phyloP scores from a whole-genome alignment of 2,888 invertebrate species.

The Rutpela maculata region DNA sequence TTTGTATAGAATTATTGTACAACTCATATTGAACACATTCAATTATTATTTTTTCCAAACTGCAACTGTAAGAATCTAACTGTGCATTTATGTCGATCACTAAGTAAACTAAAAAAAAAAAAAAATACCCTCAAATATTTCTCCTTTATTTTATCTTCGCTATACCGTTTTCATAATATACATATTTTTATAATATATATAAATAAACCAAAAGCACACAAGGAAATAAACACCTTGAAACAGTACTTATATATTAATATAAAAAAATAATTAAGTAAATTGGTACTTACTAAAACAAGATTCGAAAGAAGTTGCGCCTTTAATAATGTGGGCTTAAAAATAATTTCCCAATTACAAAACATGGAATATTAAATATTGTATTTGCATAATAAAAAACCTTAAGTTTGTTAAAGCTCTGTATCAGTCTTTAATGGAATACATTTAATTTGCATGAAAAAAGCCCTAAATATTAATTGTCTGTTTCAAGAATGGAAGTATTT shows the following conservation, averaged over 20 bases:
- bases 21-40: too few species aligned
- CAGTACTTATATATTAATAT: neutral
- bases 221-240: neutral
- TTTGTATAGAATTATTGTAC: too few species aligned
- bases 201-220: neutral
- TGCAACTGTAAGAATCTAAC: too few species aligned
- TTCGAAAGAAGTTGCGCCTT: slow-evolving; percentile 47
- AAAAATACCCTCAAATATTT: too few species aligned
- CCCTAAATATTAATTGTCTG: slow-evolving; percentile 52
- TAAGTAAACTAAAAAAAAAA: too few species aligned
- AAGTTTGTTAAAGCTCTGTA: slow-evolving; percentile 65
- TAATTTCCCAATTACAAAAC: slow-evolving; percentile 67
- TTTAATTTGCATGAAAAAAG: slow-evolving; percentile 64
- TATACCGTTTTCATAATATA: too few species aligned
- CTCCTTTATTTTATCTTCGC: too few species aligned
- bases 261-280: slow-evolving; percentile 14
- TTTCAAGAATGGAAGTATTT: slow-evolving; percentile 47
- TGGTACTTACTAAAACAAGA: slow-evolving; percentile 34
- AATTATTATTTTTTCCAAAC: too few species aligned
- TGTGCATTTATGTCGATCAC: too few species aligned
- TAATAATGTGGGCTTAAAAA: slow-evolving; percentile 61
- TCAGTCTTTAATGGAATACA: slow-evolving; percentile 64
- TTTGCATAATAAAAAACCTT: slow-evolving; percentile 65
- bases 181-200: neutral
- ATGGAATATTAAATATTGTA: slow-evolving; percentile 66